Conservation (phyloP, 1,140 invertebrate species). For the Leptinotarsa lineolata region DNA sequence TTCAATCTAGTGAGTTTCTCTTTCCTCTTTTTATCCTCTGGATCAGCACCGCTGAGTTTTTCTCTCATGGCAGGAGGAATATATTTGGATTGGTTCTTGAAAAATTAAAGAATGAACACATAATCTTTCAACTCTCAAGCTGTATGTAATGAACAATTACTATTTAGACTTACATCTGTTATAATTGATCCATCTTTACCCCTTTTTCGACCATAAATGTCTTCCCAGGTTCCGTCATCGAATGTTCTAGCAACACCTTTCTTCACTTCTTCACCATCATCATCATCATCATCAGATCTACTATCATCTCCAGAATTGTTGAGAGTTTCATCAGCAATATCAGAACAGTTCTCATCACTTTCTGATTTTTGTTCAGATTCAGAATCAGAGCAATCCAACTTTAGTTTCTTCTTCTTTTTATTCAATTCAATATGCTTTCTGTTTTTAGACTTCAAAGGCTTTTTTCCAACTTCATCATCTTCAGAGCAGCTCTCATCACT, state of each 20-base stretch:
- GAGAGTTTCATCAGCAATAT: constrained; percentile 46
- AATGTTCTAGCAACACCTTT: constrained; percentile 41
- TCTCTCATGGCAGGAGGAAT: constrained; percentile 79
- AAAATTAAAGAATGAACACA: background rate
- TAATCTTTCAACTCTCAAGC: background rate
- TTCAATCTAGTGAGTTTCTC: constrained; percentile 68
- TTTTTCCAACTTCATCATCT: background rate
- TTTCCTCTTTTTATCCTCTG: constrained; percentile 60
- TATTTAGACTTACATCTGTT: constrained; percentile 31
- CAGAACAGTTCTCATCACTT: constrained; percentile 10
- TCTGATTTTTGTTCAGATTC: constrained; percentile 32
- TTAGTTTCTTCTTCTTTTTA: constrained; percentile 12
- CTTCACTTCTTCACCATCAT: constrained; percentile 48
- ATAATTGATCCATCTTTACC: constrained; percentile 69
- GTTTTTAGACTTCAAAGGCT: background rate
- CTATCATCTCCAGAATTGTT: constrained; percentile 38
- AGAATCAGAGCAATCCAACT: constrained; percentile 40
- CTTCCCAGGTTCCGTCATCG: constrained; percentile 70
- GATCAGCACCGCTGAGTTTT: constrained; percentile 48
- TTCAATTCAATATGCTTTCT: constrained; percentile 12
- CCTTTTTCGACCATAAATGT: constrained; percentile 89
- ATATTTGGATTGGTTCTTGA: constrained; percentile 65
- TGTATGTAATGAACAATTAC: too few relatives aligned
- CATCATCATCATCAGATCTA: constrained; percentile 37
- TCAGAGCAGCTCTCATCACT: background rate